Percentiles rank a stretch among this genome's conserved stretches.
phyloP scores from a whole-genome alignment of 2,113 vertebrate species.

The Corythornis madagascariensis region DNA sequence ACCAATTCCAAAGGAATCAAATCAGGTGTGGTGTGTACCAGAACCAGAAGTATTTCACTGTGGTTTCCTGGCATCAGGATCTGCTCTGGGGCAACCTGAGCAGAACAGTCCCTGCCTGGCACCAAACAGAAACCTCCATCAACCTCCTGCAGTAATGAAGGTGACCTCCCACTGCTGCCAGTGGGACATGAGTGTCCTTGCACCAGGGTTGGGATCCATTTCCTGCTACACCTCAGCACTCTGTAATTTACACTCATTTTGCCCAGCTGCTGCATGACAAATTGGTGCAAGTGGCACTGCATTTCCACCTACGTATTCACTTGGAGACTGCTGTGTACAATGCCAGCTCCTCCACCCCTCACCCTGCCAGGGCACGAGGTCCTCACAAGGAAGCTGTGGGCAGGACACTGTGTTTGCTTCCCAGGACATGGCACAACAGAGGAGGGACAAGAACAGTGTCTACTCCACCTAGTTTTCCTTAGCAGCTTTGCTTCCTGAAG shows the following conservation, averaged over 20 bases:
- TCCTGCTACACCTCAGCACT: constrained; percentile 40
- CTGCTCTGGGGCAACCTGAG: background rate
- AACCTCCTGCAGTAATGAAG: background rate
- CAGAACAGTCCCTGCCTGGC: background rate
- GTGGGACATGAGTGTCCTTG: background rate
- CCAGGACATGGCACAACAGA: background rate
- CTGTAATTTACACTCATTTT: constrained; percentile 40
- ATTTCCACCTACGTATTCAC: constrained; percentile 47
- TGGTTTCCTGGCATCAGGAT: background rate
- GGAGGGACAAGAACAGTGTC: background rate
- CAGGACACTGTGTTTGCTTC: background rate
- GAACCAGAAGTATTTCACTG: background rate
- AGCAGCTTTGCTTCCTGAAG: background rate
- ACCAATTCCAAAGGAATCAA: background rate
- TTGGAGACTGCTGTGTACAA: background rate
- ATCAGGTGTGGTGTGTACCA: background rate
- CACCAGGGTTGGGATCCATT: background rate
- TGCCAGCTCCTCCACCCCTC: background rate
- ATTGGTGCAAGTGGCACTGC: constrained; percentile 28
- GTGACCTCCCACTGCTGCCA: background rate
- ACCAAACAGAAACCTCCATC: background rate
- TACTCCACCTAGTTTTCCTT: background rate
- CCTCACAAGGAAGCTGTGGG: background rate
- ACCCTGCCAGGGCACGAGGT: background rate
- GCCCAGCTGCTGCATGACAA: constrained; percentile 40